Conservation (phyloP, 2,113 vertebrate genomes). For the Pseudopodoces humilis region DNA sequence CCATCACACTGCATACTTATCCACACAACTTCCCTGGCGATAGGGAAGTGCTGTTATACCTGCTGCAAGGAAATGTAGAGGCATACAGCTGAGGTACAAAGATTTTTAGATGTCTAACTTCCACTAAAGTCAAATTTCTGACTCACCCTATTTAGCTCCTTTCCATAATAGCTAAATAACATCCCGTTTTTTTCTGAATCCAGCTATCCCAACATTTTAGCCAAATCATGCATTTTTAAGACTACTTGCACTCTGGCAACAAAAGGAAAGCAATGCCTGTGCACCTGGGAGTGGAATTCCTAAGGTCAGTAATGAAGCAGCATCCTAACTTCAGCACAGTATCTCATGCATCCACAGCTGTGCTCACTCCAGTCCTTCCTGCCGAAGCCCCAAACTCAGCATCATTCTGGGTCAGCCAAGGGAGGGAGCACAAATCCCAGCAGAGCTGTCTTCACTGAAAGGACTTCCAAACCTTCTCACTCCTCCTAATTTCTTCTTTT, state of each 20-base stretch:
- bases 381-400: constrained; percentile 3
- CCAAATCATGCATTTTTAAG: neutral
- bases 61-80: neutral
- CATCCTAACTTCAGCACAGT: neutral
- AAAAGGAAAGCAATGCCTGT: neutral
- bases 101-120: neutral
- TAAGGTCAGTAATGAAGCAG: neutral
- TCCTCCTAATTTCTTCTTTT: constrained; percentile 17
- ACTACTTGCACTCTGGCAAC: neutral
- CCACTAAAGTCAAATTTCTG: neutral
- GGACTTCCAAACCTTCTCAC: neutral
- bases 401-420: neutral
- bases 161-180: neutral
- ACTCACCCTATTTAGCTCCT: neutral
- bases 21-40: neutral
- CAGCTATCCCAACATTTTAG: neutral
- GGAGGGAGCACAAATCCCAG: neutral
- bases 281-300: neutral
- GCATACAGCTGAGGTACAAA: neutral
- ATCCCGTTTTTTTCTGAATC: neutral
- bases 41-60: neutral
- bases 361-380: neutral
- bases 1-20: neutral
- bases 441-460: constrained; percentile 11
- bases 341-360: neutral